Base-by-base conservation (phyloP, 2,797 vertebrate genomes). In the Limnodromus scolopaceus region DNA sequence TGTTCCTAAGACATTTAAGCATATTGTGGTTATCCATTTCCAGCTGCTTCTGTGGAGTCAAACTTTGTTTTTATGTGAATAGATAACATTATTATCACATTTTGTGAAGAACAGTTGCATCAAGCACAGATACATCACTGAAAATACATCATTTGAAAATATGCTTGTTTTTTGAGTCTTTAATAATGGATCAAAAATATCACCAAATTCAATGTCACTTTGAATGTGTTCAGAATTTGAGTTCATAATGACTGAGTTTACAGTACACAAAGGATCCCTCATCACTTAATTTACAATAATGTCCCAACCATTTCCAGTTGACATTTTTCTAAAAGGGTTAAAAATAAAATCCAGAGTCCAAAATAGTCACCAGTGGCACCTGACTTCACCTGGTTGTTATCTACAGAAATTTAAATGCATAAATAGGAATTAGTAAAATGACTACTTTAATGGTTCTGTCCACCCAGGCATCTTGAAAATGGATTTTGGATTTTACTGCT, bases 41-140 rank as follows among this genome's bases (percentile, higher is more conserved):
- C 97, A 98, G 97, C 97, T 97, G 97, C 95, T 98, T 98, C 94
- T 93, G 70, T 95, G 96, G 97, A 98, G 96, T 91, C 95, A 97
- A 97, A 98, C 97, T 98, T 98, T 95, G 66, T 6, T 97, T 97
- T 98, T 97, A 97, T 97, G 93, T 96, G 97, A 98, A 97, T 96
- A 96, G 92, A 97, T 95, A 97, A 96, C 95, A 98, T 97, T 98
- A 98, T 96, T 96, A 97, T 93, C 96, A 92, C 96, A 98, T 98
- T 97, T 98, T 97, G 96, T 89, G 55, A 96, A 96, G 92, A 97
- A 96, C 27, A 97, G 97, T 92, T 92, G 93, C 95, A 98, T 93
- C 93, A 89, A 92, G 84, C 88, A 96, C 96, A 94, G 95, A 97
- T 95, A 97, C 60, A 97, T 97, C 97, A 97, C 63, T 97, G 97